Base-by-base conservation (phyloP, 2,888 invertebrate genomes). In the Neoitamus cyanurus region DNA sequence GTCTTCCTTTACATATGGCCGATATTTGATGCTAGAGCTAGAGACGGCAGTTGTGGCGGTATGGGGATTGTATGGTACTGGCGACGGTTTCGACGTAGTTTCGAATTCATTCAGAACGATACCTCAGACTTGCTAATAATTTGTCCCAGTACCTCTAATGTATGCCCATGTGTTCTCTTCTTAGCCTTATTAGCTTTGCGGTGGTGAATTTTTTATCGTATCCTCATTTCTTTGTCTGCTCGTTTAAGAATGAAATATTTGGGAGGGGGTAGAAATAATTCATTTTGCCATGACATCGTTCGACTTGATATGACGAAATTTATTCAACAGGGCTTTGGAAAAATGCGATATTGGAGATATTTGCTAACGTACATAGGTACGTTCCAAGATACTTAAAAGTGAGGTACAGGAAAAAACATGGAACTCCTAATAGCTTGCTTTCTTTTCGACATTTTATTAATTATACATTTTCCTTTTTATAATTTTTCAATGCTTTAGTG, bases 101-200 rank as follows among this genome's bases (percentile, higher is more conserved):
- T 31, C 30, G 70, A 70, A n/a, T 70, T 70, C 70, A 70, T 31
- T 70, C 70, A 70, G 70, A 30, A 30, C 69, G 31, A 69, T 28
- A 31, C 70, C 2, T 37, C 20, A 34, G 73, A 73, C 73, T 73
- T 73, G 73, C 34, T 37, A 36, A 36, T 73, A 36, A 34, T 20
- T 73, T 73, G 73, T 73, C 73, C 73, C 73, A 73, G 20, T 73
- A 37, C 15, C 36, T 73, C 25, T 73, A 73, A 73, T 73, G 36
- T 73, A 73, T 73, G 73, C 73, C 37, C 73, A 73, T 73, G 73
- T 73, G 73, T 25, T 73, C 36, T 36, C 70, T 70, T 70, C 73
- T 6, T 25, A 34, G 73, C 73, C 25, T 73, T 37, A 73, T 73
- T 73, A 36, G 5, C 73, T 25, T 37, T 73, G n/a, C 25, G 34